Percentiles rank a stretch among this genome's conserved stretches.
phyloP scores from a whole-genome alignment of 2,113 vertebrate genomes.

The Phylloscopus whistleri region DNA sequence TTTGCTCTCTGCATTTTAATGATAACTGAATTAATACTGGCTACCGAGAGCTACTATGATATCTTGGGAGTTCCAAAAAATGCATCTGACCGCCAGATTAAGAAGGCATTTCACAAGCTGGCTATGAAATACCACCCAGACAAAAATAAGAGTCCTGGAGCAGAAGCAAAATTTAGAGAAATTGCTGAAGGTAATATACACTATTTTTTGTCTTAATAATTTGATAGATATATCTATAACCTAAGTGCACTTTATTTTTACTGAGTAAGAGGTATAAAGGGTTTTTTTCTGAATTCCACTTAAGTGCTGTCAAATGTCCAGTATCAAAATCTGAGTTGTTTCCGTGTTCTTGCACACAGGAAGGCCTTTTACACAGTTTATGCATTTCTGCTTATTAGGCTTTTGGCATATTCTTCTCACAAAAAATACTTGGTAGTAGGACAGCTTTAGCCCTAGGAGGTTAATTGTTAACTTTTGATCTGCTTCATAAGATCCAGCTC shows the following conservation, averaged over 20 bases:
- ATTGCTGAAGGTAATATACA: slow-evolving; percentile 88
- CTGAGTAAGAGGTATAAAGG: not conserved
- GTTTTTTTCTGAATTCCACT: not conserved
- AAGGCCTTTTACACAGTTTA: not conserved
- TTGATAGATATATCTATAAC: not conserved
- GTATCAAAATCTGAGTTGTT: not conserved
- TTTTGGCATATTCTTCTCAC: not conserved
- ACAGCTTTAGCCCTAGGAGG: not conserved
- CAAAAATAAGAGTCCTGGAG: slow-evolving; percentile 91
- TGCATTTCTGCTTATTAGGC: not conserved
- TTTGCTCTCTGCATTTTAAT: slow-evolving; percentile 90
- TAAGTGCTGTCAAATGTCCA: not conserved
- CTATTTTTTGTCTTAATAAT: not conserved
- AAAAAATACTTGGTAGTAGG: not conserved
- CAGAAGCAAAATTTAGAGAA: slow-evolving; percentile 92
- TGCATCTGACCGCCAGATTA: slow-evolving; percentile 91
- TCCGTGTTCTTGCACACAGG: not conserved
- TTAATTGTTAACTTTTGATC: not conserved
- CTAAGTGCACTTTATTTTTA: not conserved
- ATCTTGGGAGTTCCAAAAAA: slow-evolving; percentile 91
- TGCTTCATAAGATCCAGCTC: not conserved
- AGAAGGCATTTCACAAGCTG: slow-evolving; percentile 95
- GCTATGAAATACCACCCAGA: slow-evolving; percentile 96
- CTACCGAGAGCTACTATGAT: slow-evolving; percentile 91
- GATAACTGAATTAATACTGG: slow-evolving; percentile 92